A percentile compares a stretch with the other conserved stretches of the same genome.
These are phyloP conservation scores for Leptinotarsa defecta DNA, from an alignment of 1,140 invertebrate genomes.

Conservation along the genomic window DNA sequence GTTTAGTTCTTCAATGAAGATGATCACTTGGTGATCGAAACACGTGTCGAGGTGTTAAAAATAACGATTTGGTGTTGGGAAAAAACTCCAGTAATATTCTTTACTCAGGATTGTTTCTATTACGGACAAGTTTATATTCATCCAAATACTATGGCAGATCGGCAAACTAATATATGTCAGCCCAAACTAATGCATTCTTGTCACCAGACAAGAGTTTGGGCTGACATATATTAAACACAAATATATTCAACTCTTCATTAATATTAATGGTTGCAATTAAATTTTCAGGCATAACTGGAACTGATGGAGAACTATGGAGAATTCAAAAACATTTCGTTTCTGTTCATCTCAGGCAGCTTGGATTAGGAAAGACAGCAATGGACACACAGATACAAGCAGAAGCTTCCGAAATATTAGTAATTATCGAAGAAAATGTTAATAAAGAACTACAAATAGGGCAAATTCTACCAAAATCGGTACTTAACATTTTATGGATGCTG, in stretches of 20 bases:
- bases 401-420: constrained; percentile 59
- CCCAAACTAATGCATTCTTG: too few species aligned
- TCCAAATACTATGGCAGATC: too few species aligned
- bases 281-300: constrained; percentile 66
- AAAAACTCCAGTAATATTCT: too few species aligned
- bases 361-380: constrained; percentile 66
- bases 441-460: constrained; percentile 58
- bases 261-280: neutral
- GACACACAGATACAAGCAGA: constrained; percentile 63
- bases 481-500: constrained; percentile 76
- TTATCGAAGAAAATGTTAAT: constrained; percentile 47
- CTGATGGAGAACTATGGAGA: constrained; percentile 66
- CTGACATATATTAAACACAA: neutral
- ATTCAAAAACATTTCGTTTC: constrained; percentile 65
- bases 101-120: too few species aligned
- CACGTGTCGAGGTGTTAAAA: too few species aligned
- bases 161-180: too few species aligned
- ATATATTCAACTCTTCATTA: neutral
- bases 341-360: constrained; percentile 65
- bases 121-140: too few species aligned
- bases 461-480: constrained; percentile 64
- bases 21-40: too few species aligned
- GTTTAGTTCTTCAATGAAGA: too few species aligned
- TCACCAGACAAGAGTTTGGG: too few species aligned
- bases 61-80: too few species aligned